phyloP scores from a whole-genome alignment of 1,140 invertebrate genomes.

The Pogonomyrmex barbatus region DNA sequence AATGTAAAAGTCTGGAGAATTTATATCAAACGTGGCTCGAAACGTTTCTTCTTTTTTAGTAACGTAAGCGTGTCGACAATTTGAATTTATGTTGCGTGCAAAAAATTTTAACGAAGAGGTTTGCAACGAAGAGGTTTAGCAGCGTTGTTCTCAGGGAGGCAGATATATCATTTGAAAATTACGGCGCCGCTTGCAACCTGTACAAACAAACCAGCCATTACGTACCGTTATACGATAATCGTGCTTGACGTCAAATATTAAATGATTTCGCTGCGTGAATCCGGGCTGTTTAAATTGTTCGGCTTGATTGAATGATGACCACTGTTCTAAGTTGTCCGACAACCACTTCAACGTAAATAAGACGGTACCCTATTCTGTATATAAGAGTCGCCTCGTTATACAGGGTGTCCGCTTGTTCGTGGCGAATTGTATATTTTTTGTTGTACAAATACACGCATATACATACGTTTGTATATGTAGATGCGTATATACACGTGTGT shows the following conservation, averaged over 20 bases:
- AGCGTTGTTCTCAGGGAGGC: slow-evolving; percentile 71
- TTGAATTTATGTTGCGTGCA: background rate
- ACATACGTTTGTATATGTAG: background rate
- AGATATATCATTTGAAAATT: slow-evolving; percentile 74
- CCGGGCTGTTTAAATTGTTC: slow-evolving; percentile 83
- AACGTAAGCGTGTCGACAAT: background rate
- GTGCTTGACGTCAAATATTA: slow-evolving; percentile 83
- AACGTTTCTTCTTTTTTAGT: background rate
- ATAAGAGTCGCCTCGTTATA: slow-evolving; percentile 74
- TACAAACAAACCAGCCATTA: slow-evolving; percentile 80
- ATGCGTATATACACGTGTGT: background rate
- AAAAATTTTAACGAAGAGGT: slow-evolving; percentile 66
- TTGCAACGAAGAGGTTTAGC: slow-evolving; percentile 48
- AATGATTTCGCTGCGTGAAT: slow-evolving; percentile 83
- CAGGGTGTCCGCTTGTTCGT: slow-evolving; percentile 63
- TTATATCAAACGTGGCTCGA: background rate
- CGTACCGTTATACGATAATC: slow-evolving; percentile 81
- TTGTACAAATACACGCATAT: background rate
- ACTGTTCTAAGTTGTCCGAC: slow-evolving; percentile 82
- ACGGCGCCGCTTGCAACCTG: slow-evolving; percentile 77
- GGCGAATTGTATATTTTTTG: background rate
- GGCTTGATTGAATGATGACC: slow-evolving; percentile 82
- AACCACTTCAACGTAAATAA: slow-evolving; percentile 83
- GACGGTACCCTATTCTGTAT: slow-evolving; percentile 76
- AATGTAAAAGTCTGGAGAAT: background rate